These are phyloP conservation scores for Timandra comae DNA, from an alignment of 2,888 invertebrate species.

Conservation along the genomic window DNA sequence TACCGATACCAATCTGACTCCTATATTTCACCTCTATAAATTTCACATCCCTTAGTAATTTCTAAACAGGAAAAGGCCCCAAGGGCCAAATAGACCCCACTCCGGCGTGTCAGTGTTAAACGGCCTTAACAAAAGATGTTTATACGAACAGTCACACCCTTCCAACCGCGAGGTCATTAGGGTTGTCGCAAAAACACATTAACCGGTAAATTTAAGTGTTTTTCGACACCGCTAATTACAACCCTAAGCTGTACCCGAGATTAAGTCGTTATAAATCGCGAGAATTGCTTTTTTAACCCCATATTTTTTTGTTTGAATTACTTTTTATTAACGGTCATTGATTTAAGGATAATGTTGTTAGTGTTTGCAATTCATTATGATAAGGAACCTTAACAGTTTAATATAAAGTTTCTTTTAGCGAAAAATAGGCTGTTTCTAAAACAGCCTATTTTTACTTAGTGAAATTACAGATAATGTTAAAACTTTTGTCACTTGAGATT, in stretches of 20 bases:
- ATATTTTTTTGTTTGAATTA: not conserved
- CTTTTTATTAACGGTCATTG: conserved; percentile 2
- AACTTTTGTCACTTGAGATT: no score
- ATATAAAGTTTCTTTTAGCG: conserved; percentile 1
- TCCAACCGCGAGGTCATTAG: conserved; percentile 37
- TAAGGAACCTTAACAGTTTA: not conserved
- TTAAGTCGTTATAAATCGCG: conserved; percentile 27
- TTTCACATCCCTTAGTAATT: conserved; percentile 1
- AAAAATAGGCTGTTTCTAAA: no score
- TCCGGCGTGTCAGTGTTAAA: conserved; percentile 10
- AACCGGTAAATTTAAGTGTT: conserved; percentile 51
- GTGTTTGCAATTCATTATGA: conserved; percentile 1
- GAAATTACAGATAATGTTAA: no score
- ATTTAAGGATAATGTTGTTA: conserved; percentile 1
- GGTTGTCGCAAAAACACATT: conserved; percentile 51
- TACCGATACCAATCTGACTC: not conserved
- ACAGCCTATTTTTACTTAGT: no score
- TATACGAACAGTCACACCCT: conserved; percentile 19
- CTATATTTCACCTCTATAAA: no score
- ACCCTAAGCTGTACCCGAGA: conserved; percentile 38
- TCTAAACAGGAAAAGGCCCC: conserved; percentile 9
- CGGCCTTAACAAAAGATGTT: conserved; percentile 4
- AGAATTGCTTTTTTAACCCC: conserved; percentile 2
- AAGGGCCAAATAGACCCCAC: conserved; percentile 16
- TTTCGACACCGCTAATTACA: conserved; percentile 57